phyloP scores from a whole-genome alignment of 2,797 vertebrate genomes.

The Hydrophis major region DNA sequence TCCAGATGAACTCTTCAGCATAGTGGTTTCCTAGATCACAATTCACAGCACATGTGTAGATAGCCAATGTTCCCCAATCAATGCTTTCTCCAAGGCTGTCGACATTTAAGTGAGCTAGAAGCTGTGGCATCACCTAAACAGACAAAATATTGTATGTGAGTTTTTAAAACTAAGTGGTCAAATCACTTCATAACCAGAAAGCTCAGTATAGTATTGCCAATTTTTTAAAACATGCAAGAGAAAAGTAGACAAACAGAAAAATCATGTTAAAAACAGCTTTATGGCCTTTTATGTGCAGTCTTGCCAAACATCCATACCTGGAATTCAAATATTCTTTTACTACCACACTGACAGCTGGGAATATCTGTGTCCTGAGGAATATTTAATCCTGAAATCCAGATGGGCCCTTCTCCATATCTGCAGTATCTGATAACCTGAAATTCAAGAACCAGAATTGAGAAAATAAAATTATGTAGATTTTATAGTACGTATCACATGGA shows the following conservation, averaged over 20 bases:
- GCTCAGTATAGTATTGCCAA: background rate
- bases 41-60: slow-evolving; percentile 85
- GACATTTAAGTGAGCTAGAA: slow-evolving; percentile 86
- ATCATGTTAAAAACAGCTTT: background rate
- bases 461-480: background rate
- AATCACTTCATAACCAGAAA: background rate
- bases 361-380: slow-evolving; percentile 81
- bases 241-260: background rate
- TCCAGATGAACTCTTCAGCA: slow-evolving; percentile 89
- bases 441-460: slow-evolving; percentile 2
- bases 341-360: slow-evolving; percentile 86
- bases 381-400: slow-evolving; percentile 90
- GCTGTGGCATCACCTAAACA: slow-evolving; percentile 90
- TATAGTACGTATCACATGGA: background rate
- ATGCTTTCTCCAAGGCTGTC: slow-evolving; percentile 88
- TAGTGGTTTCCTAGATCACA: slow-evolving; percentile 69
- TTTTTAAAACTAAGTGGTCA: background rate
- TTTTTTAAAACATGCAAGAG: background rate
- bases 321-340: slow-evolving; percentile 90
- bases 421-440: slow-evolving; percentile 91
- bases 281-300: background rate
- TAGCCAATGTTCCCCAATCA: slow-evolving; percentile 88
- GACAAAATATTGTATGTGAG: background rate
- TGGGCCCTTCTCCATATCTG: slow-evolving; percentile 76
- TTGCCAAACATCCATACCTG: slow-evolving; percentile 77